Conservation (phyloP, 2,888 invertebrate genomes). For the Pristionchus maxplancki region DNA sequence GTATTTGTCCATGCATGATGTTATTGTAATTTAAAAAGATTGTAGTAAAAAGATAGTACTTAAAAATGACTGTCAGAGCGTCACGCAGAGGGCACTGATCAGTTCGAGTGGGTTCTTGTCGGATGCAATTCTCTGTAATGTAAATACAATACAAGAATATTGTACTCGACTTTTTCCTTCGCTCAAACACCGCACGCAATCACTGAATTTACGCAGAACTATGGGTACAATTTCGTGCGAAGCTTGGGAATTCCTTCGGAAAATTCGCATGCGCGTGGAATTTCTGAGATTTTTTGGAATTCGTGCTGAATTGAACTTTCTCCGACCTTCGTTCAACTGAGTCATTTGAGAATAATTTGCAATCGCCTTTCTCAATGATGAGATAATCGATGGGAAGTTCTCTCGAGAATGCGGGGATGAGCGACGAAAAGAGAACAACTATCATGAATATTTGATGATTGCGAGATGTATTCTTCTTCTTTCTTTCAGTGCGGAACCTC, state of each 20-base stretch:
- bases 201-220: neutral
- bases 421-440: neutral
- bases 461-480: neutral
- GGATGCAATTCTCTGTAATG: neutral
- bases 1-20: too few relatives aligned
- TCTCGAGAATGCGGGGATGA: neutral
- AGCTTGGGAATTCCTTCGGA: neutral
- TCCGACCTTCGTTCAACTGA: neutral
- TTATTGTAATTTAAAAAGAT: too few relatives aligned
- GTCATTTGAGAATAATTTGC: neutral
- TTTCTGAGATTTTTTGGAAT: neutral
- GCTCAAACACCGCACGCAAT: too few relatives aligned
- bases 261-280: neutral
- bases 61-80: too few relatives aligned
- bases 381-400: neutral
- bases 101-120: neutral
- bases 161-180: neutral
- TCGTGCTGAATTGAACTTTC: neutral
- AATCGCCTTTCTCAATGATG: neutral
- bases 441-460: slow-evolving; percentile 16
- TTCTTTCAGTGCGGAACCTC: slow-evolving; percentile 29
- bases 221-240: neutral
- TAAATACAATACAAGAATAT: neutral
- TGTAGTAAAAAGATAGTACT: too few relatives aligned
- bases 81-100: too few relatives aligned